Evolutionary conservation across 2,113 vertebrate genomes (phyloP).

Genomic region (Apeltes quadracus): DNA sequence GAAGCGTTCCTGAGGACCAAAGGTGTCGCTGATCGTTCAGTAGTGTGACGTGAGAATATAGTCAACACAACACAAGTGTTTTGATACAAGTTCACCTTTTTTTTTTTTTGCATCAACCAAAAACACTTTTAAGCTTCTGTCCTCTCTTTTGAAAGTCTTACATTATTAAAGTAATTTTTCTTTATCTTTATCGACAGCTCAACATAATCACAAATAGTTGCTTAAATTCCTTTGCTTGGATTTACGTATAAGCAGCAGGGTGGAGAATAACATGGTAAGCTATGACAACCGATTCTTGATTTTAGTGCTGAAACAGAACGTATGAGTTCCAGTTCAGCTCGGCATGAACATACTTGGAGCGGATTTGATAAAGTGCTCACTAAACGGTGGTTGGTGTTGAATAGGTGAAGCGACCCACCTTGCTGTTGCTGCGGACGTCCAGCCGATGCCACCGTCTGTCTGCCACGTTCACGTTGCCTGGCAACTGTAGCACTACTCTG

Average conservation of each 20-base stretch:
- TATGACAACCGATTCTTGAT: background rate
- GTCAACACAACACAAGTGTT: background rate
- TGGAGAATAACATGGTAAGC: background rate
- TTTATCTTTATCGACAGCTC: background rate
- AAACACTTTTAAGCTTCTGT: background rate
- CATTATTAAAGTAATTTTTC: background rate
- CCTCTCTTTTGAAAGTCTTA: background rate
- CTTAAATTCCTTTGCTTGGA: background rate
- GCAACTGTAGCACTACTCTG: conserved; percentile 85
- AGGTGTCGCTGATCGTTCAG: conserved; percentile 10
- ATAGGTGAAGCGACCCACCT: conserved; percentile 76
- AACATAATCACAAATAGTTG: background rate
- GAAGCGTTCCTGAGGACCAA: background rate
- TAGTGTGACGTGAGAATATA: background rate
- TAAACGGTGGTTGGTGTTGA: conserved; percentile 5
- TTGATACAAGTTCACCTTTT: too few species aligned
- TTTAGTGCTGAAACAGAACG: background rate
- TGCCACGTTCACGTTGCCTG: conserved; percentile 85
- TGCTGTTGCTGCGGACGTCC: conserved; percentile 87
- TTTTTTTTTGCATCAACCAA: background rate
- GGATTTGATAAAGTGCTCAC: conserved; percentile 3
- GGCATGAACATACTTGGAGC: background rate
- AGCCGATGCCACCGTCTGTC: conserved; percentile 90
- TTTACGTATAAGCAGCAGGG: background rate
- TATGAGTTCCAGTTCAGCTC: background rate